phyloP scores from a whole-genome alignment of 2,797 vertebrate genomes.

The Rhadinocentrus ornatus region DNA sequence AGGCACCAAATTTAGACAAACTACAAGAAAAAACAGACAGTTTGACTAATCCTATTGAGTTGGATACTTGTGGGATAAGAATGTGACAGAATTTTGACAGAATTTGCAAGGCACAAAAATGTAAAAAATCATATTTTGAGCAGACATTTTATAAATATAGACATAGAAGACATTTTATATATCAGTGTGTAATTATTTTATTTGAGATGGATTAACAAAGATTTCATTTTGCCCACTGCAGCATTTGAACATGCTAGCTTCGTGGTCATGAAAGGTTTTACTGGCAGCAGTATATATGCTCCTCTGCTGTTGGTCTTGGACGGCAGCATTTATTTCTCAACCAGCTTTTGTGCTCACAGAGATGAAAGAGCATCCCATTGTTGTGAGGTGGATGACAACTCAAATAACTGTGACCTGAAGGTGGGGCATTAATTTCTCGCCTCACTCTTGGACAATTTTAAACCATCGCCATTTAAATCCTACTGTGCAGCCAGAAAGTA shows the following conservation, averaged over 20 bases:
- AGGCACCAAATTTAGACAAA: neutral
- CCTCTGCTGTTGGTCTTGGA: slow-evolving; percentile 27
- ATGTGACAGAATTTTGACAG: neutral
- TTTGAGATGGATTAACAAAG: neutral
- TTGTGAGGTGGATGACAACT: slow-evolving; percentile 54
- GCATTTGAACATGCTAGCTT: neutral
- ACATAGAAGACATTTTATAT: neutral
- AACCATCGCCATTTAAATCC: slow-evolving; percentile 46
- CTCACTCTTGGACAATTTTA: slow-evolving; percentile 48
- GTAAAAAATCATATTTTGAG: neutral
- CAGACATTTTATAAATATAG: neutral
- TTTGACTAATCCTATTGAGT: neutral
- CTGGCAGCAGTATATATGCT: slow-evolving; percentile 20
- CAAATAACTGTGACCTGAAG: slow-evolving; percentile 57
- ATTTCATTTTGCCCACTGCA: neutral
- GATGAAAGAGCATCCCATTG: slow-evolving; percentile 53
- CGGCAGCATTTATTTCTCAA: slow-evolving; percentile 1
- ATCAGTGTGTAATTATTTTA: neutral
- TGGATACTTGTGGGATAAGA: neutral
- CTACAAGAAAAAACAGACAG: neutral
- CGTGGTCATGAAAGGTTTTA: slow-evolving; percentile 5
- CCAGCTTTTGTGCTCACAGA: slow-evolving; percentile 41
- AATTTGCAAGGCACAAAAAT: neutral
- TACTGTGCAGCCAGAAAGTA: slow-evolving; percentile 24
- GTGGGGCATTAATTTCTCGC: slow-evolving; percentile 50